Conservation (phyloP, 2,797 vertebrate species). For the Catamblyrhynchus diadema region DNA sequence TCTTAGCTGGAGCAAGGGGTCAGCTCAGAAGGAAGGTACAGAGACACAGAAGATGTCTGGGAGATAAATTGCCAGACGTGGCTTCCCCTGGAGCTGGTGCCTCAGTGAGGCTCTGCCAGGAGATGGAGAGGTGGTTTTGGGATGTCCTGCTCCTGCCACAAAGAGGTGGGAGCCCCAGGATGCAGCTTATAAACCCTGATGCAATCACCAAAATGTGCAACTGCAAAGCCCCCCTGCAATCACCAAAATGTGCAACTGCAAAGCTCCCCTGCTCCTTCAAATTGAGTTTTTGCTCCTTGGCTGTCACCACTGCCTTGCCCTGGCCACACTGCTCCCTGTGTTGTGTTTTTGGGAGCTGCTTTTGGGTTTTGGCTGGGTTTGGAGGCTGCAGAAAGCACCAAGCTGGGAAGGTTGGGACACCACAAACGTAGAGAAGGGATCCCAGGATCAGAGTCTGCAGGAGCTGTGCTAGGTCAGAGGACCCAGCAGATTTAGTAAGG, state of each 20-base stretch:
- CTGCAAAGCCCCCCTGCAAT: neutral
- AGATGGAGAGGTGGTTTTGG: neutral
- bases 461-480: neutral
- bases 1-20: neutral
- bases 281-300: neutral
- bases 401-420: neutral
- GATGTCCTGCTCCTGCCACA: neutral
- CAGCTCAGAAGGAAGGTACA: constrained; percentile 25
- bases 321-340: rapidly evolving
- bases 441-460: neutral
- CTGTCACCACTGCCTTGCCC: neutral
- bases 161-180: neutral
- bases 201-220: neutral
- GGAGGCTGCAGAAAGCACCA: neutral
- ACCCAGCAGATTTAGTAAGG: neutral
- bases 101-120: neutral
- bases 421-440: rapidly evolving
- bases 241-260: neutral
- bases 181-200: neutral
- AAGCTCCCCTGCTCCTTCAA: neutral
- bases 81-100: neutral
- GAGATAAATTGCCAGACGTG: neutral
- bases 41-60: neutral
- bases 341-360: neutral
- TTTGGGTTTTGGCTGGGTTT: neutral